A percentile compares a stretch with the other conserved stretches of the same genome.
phyloP scores from a whole-genome alignment of 1,140 invertebrate species.

The Papilio helenus region DNA sequence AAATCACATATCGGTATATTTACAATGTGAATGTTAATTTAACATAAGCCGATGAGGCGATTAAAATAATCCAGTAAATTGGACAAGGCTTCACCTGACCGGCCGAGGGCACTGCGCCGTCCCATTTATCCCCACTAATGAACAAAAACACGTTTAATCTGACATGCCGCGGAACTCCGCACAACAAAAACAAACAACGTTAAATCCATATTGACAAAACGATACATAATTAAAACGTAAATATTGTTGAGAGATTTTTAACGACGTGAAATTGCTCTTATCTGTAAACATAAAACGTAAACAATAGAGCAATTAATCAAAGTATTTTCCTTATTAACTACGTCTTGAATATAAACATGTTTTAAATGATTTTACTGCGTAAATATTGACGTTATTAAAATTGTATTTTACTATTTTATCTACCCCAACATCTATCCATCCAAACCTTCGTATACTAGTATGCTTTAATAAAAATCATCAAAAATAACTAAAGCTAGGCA shows the following conservation, averaged over 20 bases:
- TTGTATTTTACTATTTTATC: background rate
- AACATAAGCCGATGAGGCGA: slow-evolving; percentile 54
- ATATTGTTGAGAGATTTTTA: slow-evolving; percentile 20
- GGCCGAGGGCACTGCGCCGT: slow-evolving; percentile 24
- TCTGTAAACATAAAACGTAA: background rate
- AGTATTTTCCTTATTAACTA: background rate
- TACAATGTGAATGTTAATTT: slow-evolving; percentile 42
- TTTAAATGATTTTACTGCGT: background rate
- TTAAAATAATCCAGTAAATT: slow-evolving; percentile 63
- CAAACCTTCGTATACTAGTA: too few relatives aligned
- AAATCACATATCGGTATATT: background rate
- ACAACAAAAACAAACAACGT: slow-evolving; percentile 22
- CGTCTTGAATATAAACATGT: background rate
- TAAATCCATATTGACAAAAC: slow-evolving; percentile 26
- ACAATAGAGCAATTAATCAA: background rate
- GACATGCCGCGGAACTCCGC: slow-evolving; percentile 48
- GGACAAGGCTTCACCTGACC: slow-evolving; percentile 60
- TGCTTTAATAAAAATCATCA: background rate
- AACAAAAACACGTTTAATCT: slow-evolving; percentile 65
- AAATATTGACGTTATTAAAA: background rate
- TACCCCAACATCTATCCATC: too few relatives aligned
- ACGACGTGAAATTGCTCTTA: slow-evolving; percentile 9
- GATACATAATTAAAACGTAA: slow-evolving; percentile 22
- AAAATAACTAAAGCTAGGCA: background rate
- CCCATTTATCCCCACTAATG: slow-evolving; percentile 55